Conservation (phyloP, 2,113 vertebrate genomes). For the Piaya cayana region DNA sequence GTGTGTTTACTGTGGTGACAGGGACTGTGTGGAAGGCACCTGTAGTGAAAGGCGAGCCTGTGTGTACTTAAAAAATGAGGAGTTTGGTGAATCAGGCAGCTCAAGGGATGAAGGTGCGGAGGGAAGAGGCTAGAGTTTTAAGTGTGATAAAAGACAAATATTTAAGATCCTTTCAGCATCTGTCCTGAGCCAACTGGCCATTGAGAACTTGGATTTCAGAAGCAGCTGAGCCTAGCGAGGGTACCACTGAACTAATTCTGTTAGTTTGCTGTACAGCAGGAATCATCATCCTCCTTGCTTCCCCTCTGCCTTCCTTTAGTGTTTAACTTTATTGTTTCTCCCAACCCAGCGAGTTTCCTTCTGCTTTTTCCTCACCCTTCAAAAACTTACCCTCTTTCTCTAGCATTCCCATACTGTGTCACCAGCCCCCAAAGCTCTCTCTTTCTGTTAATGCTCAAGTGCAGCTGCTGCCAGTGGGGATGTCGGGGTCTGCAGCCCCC, state of each 20-base stretch:
- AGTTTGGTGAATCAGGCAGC: neutral
- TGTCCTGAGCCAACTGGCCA: neutral
- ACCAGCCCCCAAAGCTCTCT: too few relatives aligned
- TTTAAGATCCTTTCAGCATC: neutral
- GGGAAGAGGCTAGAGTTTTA: neutral
- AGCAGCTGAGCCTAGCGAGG: neutral
- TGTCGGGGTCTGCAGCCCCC: neutral
- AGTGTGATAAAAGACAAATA: neutral
- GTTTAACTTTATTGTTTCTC: too few relatives aligned
- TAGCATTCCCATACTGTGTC: neutral
- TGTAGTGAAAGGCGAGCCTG: neutral
- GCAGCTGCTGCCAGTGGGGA: rapidly evolving
- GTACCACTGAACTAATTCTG: neutral
- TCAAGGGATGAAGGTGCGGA: neutral
- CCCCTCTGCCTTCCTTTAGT: too few relatives aligned
- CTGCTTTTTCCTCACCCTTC: neutral
- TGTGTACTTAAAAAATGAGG: neutral
- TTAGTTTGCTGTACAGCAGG: neutral
- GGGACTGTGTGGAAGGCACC: neutral
- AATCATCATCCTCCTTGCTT: neutral
- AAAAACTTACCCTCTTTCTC: neutral
- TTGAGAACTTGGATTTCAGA: rapidly evolving
- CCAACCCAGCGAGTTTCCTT: neutral
- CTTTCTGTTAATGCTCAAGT: rapidly evolving
- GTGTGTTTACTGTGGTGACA: neutral